Percentiles rank a stretch among this genome's conserved stretches.
phyloP scores from a whole-genome alignment of 2,113 vertebrate genomes.

The Micronycteris hirsuta region DNA sequence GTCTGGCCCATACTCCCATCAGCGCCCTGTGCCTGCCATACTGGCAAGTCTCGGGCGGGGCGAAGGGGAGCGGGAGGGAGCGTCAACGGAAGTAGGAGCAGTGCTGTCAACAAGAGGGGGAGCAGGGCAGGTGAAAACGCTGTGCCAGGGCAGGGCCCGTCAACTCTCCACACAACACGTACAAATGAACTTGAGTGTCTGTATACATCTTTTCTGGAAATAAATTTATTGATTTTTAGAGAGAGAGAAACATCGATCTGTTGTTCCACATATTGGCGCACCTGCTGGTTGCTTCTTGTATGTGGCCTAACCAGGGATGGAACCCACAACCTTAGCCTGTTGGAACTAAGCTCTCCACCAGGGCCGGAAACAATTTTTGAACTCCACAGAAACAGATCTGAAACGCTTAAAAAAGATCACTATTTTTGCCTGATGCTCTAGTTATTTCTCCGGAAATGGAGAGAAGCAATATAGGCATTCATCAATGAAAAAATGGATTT shows the following conservation, averaged over 20 bases:
- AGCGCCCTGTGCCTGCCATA: neutral
- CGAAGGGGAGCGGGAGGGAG: neutral
- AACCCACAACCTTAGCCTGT: too few relatives aligned
- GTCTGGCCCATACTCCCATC: neutral
- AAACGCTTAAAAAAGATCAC: neutral
- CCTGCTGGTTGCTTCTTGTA: too few relatives aligned
- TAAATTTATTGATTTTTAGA: too few relatives aligned
- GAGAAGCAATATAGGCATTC: neutral
- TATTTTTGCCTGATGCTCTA: neutral
- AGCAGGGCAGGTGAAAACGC: neutral
- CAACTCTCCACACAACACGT: too few relatives aligned
- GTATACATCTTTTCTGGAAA: neutral
- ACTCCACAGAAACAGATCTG: neutral
- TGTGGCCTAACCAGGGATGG: too few relatives aligned
- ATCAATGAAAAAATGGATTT: neutral
- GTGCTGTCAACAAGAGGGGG: too few relatives aligned
- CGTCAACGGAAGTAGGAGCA: neutral
- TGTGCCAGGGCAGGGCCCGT: neutral
- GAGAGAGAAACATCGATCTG: too few relatives aligned
- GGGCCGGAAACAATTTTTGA: neutral
- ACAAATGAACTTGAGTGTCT: rapidly evolving
- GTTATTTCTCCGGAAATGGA: neutral
- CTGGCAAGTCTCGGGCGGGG: too few relatives aligned
- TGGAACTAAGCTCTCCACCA: too few relatives aligned
- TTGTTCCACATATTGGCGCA: too few relatives aligned